A percentile compares a stretch with the other conserved stretches of the same genome.
These are phyloP conservation scores for Salticus scenicus DNA, from an alignment of 2,888 invertebrate genomes.

Conservation along the genomic window DNA sequence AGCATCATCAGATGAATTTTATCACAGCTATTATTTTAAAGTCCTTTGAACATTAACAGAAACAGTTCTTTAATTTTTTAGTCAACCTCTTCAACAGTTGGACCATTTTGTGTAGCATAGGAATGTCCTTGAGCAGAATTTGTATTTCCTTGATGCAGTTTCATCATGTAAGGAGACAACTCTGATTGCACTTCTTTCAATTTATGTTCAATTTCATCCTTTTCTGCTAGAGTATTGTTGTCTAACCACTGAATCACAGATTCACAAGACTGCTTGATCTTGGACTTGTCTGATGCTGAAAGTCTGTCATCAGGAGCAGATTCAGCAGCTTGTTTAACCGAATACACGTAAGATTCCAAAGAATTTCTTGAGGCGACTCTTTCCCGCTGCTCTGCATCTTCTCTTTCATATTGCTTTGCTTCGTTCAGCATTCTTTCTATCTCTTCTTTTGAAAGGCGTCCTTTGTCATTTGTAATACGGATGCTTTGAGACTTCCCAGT, in stretches of 20 bases:
- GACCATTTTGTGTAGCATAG: slow-evolving; percentile 73
- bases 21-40: no score
- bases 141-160: slow-evolving; percentile 72
- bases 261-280: slow-evolving; percentile 78
- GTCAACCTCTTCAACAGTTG: slow-evolving; percentile 79
- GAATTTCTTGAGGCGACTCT: slow-evolving; percentile 83
- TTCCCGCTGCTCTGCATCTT: slow-evolving; percentile 82
- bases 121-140: background rate
- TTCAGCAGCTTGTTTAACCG: no score
- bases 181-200: slow-evolving; percentile 84
- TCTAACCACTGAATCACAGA: slow-evolving; percentile 88
- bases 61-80: no score
- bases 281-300: slow-evolving; percentile 81
- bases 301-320: slow-evolving; percentile 78
- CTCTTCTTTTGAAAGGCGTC: no score
- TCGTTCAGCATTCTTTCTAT: no score
- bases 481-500: no score
- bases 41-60: no score
- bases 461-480: no score
- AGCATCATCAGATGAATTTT: no score
- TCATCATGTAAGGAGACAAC: slow-evolving; percentile 87
- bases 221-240: slow-evolving; percentile 84
- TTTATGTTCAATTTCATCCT: slow-evolving; percentile 86
- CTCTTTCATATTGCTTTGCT: no score
- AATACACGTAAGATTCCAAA: slow-evolving; percentile 83